These are phyloP conservation scores for Donacobius atricapilla DNA, from an alignment of 2,113 vertebrate genomes.

Conservation along the genomic window DNA sequence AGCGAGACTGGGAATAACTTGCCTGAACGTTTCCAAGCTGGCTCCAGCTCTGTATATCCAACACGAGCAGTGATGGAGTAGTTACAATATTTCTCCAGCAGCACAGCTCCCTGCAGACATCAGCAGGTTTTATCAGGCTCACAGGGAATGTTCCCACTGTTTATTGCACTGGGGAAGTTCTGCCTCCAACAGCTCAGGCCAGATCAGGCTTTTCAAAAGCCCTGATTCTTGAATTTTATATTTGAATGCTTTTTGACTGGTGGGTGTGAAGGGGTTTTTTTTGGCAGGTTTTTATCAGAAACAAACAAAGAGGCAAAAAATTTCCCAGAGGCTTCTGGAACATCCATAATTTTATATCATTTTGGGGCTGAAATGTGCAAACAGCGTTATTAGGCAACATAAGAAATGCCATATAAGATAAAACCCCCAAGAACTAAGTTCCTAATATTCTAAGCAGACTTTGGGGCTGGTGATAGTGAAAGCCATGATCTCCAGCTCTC, in stretches of 20 bases:
- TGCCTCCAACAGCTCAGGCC: background rate
- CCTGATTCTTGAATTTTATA: background rate
- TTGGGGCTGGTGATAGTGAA: background rate
- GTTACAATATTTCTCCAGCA: background rate
- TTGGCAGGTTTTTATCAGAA: background rate
- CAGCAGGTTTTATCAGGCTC: conserved; percentile 15
- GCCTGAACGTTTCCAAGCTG: background rate
- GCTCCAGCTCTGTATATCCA: background rate
- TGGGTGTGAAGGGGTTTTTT: background rate
- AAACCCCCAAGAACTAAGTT: background rate
- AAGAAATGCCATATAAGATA: background rate
- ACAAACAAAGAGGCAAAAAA: background rate
- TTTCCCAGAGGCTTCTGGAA: background rate
- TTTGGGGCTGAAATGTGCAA: background rate
- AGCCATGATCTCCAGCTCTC: background rate
- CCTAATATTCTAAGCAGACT: background rate
- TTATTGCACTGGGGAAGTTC: background rate
- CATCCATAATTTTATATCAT: background rate
- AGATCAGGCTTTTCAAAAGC: background rate
- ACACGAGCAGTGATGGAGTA: conserved; percentile 1
- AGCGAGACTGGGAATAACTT: background rate
- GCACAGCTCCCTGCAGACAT: conserved; percentile 13
- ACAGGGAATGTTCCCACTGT: background rate
- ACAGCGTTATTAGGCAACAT: background rate
- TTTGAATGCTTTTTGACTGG: background rate